A percentile compares a stretch with the other conserved stretches of the same genome.
Evolutionary conservation across 2,113 vertebrate genomes (phyloP).

Genomic region (Hippotragus niger): DNA sequence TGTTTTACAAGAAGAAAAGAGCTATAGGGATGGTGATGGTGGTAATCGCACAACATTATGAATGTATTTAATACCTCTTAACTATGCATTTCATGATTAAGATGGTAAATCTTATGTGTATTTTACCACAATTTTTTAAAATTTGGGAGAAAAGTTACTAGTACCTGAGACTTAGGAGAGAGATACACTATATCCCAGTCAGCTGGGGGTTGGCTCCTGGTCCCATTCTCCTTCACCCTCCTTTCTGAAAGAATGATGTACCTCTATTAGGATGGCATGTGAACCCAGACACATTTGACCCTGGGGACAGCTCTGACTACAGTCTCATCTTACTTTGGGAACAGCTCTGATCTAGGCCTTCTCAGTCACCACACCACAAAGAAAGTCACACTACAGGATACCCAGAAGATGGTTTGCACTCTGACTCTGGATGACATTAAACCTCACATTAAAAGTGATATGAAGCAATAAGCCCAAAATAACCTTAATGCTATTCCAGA

Average conservation of each 20-base stretch:
- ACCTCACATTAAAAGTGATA: background rate
- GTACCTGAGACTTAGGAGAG: background rate
- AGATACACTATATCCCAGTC: background rate
- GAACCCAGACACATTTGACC: background rate
- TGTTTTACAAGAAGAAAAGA: background rate
- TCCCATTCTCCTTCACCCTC: background rate
- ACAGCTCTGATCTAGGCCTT: background rate
- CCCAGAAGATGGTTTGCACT: background rate
- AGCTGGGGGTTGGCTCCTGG: background rate
- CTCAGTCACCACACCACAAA: background rate
- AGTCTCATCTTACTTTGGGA: background rate
- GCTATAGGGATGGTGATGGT: background rate
- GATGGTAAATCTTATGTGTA: background rate
- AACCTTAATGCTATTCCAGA: background rate
- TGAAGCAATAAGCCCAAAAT: background rate
- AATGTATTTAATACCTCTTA: background rate
- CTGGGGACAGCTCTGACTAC: background rate
- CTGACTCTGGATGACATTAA: constrained; percentile 9
- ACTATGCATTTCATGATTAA: background rate
- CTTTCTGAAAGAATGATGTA: background rate
- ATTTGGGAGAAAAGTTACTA: background rate
- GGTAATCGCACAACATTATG: background rate
- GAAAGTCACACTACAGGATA: background rate
- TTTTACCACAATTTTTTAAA: background rate
- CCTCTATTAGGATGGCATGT: background rate